A percentile compares a stretch with the other conserved stretches of the same genome.
Conservation (phyloP, 1,140 invertebrate genomes). For the Medauroidea extradentata region DNA sequence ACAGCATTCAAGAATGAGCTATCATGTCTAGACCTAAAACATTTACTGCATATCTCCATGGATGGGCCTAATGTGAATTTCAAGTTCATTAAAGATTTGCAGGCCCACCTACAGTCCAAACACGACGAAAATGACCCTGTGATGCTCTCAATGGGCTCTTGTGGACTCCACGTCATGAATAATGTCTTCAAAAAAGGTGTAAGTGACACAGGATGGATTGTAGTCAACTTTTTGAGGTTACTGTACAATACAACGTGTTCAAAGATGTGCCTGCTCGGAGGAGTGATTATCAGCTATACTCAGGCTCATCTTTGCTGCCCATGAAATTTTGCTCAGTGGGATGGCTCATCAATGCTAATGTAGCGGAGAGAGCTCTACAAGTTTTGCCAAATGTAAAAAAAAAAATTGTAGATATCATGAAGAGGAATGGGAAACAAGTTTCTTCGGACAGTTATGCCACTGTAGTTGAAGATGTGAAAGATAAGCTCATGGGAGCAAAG, state of each 20-base stretch:
- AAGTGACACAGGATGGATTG: slow-evolving; percentile 19
- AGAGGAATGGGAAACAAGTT: too few species aligned
- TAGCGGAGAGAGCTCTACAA: too few species aligned
- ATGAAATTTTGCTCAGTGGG: slow-evolving; percentile 24
- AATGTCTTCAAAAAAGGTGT: slow-evolving; percentile 26
- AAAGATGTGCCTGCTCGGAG: slow-evolving; percentile 23
- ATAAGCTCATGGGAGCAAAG: slow-evolving; percentile 5
- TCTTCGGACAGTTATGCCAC: slow-evolving; percentile 16
- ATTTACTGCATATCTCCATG: slow-evolving; percentile 23
- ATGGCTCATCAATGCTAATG: slow-evolving; percentile 28
- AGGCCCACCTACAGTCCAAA: not conserved
- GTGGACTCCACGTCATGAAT: slow-evolving; percentile 26
- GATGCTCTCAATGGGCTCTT: slow-evolving; percentile 20
- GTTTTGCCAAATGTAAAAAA: too few species aligned
- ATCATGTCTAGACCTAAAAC: slow-evolving; percentile 9
- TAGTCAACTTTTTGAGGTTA: slow-evolving; percentile 21
- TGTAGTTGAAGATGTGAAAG: slow-evolving; percentile 4
- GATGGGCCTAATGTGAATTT: slow-evolving; percentile 20
- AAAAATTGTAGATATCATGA: too few species aligned
- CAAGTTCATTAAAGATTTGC: slow-evolving; percentile 13
- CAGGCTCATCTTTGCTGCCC: slow-evolving; percentile 22
- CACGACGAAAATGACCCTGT: not conserved
- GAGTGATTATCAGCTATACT: slow-evolving; percentile 15
- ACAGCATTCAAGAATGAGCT: slow-evolving; percentile 7
- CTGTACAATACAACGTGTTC: slow-evolving; percentile 20